Percentiles rank a stretch among this genome's conserved stretches.
Evolutionary conservation across 2,113 vertebrate genomes (phyloP).

Genomic region (Taurulus bubalis): DNA sequence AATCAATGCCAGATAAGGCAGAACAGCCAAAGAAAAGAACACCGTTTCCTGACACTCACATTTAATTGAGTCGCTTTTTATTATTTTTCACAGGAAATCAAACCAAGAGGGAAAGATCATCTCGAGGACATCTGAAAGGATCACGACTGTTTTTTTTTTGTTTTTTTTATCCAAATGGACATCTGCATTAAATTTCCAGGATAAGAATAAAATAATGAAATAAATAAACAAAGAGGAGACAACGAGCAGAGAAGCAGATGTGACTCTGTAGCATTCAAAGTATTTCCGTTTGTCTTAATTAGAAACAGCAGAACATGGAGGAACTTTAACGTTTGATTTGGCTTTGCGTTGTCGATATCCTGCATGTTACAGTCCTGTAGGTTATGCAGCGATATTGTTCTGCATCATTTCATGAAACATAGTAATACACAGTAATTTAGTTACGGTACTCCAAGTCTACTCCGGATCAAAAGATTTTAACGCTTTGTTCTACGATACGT

Average conservation of each 20-base stretch:
- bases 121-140: neutral
- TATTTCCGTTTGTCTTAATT: neutral
- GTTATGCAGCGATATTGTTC: neutral
- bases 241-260: constrained; percentile 2
- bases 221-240: neutral
- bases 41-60: too few species aligned
- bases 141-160: neutral
- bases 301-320: neutral
- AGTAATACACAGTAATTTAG: neutral
- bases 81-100: neutral
- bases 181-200: neutral
- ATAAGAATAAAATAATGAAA: neutral
- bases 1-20: neutral
- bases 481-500: neutral
- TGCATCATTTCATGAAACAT: neutral
- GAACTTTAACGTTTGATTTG: neutral
- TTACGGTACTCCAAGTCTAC: neutral
- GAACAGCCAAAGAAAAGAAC: constrained; percentile 7
- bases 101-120: neutral
- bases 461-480: neutral
- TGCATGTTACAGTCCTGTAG: neutral
- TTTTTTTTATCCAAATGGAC: neutral
- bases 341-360: neutral
- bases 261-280: neutral
- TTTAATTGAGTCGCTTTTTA: neutral